Evolutionary conservation across 1,140 invertebrate species (phyloP), one percentile per base, ranked within the genome.

Genomic region (Bombus fervidus): DNA sequence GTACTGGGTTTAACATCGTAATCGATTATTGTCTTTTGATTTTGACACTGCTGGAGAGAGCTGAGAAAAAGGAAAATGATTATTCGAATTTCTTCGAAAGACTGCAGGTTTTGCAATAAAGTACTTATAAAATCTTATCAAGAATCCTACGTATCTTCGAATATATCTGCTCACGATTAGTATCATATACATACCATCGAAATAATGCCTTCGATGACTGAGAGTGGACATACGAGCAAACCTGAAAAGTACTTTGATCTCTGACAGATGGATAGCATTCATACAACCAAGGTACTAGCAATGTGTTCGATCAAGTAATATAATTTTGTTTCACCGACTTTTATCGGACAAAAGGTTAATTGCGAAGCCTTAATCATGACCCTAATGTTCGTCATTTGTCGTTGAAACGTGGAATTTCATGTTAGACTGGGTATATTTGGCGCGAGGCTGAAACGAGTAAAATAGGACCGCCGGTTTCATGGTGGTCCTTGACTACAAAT

Each of bases 401-500:
- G 73, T 41, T 28, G 74, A 28, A 66, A 18, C 64, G n/a, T 53
- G 66, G 66, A 78, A 78, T 78, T 78, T 69, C 68, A 64, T 12
- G 64, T 59, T 31, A 53, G n/a, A 25, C 37, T 5, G 47, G 18
- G n/a, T 83, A 83, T 79, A 84, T 84, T 79, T 79, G 82, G 82
- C 75, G 82, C 82, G 82, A 85, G 78, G 77, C 6, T 81, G 83
- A 47, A 47, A n/a, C 68, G 69, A 18, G 28, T 41, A 41, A 85
- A 80, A 81, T 81, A 80, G 83, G 68, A 81, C 76, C 83, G 41
- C 31, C 31, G 41, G 37, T 81, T 66, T 81, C 83, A 80, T 81
- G 68, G 77, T 66, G 78, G 53, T 85, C 83, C 69, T 81, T 81
- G 83, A 37, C 39, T 81, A 85, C 77, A 39, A 85, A 85, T 84